Conservation (phyloP, 2,888 invertebrate species). For the Apeira syringaria region DNA sequence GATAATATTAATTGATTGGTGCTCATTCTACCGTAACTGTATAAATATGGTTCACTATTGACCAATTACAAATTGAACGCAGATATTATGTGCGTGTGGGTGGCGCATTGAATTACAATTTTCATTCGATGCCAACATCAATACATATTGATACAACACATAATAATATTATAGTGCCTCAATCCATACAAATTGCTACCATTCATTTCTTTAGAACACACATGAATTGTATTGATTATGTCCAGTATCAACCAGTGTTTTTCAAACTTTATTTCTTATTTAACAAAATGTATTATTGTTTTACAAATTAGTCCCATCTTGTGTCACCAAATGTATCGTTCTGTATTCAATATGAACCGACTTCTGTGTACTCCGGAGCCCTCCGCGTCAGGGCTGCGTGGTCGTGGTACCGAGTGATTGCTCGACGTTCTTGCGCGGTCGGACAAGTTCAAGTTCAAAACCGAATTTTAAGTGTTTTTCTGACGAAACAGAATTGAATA, state of each 20-base stretch:
- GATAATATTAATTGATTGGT: slow-evolving; percentile 1
- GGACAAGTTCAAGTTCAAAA: slow-evolving; percentile 19
- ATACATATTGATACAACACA: background rate
- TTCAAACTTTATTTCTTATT: too few relatives aligned
- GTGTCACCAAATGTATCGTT: too few relatives aligned
- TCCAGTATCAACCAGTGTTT: too few relatives aligned
- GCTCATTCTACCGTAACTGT: background rate
- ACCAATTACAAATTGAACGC: background rate
- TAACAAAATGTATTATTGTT: too few relatives aligned
- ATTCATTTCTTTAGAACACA: too few relatives aligned
- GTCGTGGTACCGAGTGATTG: background rate
- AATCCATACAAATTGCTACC: too few relatives aligned
- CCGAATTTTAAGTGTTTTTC: slow-evolving; percentile 18
- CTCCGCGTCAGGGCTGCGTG: too few relatives aligned
- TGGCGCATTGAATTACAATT: background rate
- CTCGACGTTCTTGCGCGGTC: background rate
- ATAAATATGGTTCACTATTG: background rate
- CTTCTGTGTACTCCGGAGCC: too few relatives aligned
- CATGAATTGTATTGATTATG: too few relatives aligned
- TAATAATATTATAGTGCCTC: too few relatives aligned
- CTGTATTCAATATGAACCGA: too few relatives aligned
- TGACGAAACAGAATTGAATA: slow-evolving; percentile 8
- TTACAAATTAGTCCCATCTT: too few relatives aligned
- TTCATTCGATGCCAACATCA: background rate
- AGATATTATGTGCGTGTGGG: background rate